Percentiles rank a stretch among this genome's conserved stretches.
These are phyloP conservation scores for Drosophila tropicalis DNA, from an alignment of 1,140 invertebrate species.

Conservation along the genomic window DNA sequence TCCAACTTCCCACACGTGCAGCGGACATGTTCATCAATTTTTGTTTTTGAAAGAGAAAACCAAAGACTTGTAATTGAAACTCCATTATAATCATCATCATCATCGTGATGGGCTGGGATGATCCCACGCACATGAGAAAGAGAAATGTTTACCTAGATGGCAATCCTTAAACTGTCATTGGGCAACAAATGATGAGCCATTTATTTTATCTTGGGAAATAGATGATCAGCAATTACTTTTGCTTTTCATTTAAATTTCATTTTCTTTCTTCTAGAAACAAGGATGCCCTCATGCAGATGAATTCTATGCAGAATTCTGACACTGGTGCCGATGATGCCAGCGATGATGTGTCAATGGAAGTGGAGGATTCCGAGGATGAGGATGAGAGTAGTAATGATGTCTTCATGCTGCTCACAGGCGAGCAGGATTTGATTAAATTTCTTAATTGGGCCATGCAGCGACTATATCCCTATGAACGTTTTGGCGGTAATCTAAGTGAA, in stretches of 20 bases:
- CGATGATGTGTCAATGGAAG: slow-evolving; percentile 11
- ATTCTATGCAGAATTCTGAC: slow-evolving; percentile 47
- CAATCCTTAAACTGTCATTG: slow-evolving; percentile 63
- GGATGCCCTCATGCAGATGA: slow-evolving; percentile 60
- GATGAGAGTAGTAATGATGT: slow-evolving; percentile 62
- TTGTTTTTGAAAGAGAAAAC: slow-evolving; percentile 50
- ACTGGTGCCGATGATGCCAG: not conserved
- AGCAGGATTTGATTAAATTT: slow-evolving; percentile 75
- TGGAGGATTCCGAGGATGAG: slow-evolving; percentile 17
- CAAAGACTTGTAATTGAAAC: not conserved
- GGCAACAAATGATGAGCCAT: slow-evolving; percentile 58
- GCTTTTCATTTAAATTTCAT: not conserved
- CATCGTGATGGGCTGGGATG: not conserved
- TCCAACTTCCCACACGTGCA: slow-evolving; percentile 40
- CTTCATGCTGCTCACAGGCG: slow-evolving; percentile 68
- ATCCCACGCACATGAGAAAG: slow-evolving; percentile 56
- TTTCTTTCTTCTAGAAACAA: slow-evolving; percentile 46
- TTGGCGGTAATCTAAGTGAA: slow-evolving; percentile 30
- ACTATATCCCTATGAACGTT: slow-evolving; percentile 62
- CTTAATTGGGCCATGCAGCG: slow-evolving; percentile 74
- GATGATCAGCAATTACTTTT: not conserved
- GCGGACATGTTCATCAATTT: slow-evolving; percentile 65
- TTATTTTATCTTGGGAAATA: slow-evolving; percentile 34
- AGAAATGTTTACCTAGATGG: slow-evolving; percentile 42
- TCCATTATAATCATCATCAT: slow-evolving; percentile 13